Conservation (phyloP, 2,797 vertebrate genomes). For the Pyrocephalus nanus region DNA sequence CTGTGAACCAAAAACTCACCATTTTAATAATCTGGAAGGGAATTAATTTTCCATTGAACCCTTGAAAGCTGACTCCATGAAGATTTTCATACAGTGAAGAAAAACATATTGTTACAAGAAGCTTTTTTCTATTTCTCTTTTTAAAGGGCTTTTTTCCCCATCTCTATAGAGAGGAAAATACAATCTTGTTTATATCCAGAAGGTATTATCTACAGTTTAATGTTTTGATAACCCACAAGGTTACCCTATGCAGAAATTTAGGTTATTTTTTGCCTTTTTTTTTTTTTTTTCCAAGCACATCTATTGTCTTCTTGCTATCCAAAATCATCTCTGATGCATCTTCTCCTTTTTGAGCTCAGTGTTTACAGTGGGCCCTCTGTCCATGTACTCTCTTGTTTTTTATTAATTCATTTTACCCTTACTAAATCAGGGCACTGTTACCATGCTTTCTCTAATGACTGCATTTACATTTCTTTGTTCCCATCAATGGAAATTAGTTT, state of each 20-base stretch:
- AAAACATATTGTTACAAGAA: neutral
- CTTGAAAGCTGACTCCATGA: neutral
- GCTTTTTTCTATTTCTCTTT: neutral
- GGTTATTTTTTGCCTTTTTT: neutral
- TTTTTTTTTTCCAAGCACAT: neutral
- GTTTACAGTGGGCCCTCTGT: neutral
- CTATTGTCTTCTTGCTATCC: neutral
- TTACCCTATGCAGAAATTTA: neutral
- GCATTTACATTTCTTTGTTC: conserved; percentile 2
- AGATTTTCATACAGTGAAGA: neutral
- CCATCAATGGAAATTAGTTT: neutral
- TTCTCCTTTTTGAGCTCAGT: neutral
- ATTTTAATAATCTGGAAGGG: neutral
- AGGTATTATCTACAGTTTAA: neutral
- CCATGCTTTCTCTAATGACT: neutral
- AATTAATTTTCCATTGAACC: neutral
- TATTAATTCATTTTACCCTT: neutral
- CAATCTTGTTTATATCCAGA: neutral
- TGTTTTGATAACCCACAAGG: neutral
- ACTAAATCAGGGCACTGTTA: neutral
- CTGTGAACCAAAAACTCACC: neutral
- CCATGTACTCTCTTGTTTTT: neutral
- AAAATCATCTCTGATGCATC: neutral
- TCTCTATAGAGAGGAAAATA: neutral
- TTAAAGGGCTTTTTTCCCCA: neutral